Evolutionary conservation across 1,140 invertebrate genomes (phyloP).

Genomic region (Papilio machaon): DNA sequence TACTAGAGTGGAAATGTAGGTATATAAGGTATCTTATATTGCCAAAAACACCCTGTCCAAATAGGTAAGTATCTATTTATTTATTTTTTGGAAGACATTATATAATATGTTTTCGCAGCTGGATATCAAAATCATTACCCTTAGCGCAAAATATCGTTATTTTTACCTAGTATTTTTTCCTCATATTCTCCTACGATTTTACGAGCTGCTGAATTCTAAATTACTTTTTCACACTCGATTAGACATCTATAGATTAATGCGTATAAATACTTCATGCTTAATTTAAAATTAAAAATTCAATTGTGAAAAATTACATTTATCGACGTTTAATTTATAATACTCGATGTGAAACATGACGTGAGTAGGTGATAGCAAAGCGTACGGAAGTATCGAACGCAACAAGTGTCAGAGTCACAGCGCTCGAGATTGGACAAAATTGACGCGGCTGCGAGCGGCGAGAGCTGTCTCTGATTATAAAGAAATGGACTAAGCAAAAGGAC

Average conservation of each 20-base stretch:
- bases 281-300: not conserved
- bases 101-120: not conserved
- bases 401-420: constrained; percentile 47
- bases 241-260: not conserved
- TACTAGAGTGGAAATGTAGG: not conserved
- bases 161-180: not conserved
- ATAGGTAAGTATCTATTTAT: not conserved
- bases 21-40: not conserved
- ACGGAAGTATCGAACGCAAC: constrained; percentile 48
- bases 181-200: not conserved
- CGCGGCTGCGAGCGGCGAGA: constrained; percentile 39
- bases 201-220: not conserved
- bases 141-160: not conserved
- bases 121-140: not conserved
- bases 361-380: not conserved
- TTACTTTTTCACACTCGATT: not conserved
- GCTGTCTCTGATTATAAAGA: not conserved
- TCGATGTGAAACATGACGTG: not conserved
- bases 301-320: not conserved
- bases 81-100: not conserved
- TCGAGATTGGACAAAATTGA: constrained; percentile 53
- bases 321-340: not conserved
- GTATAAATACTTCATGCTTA: not conserved
- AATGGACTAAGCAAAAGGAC: not conserved
- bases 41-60: not conserved